Percentiles rank a stretch among this genome's conserved stretches.
These are phyloP conservation scores for Lophotis ruficrista DNA, from an alignment of 2,113 vertebrate genomes.

Conservation along the genomic window DNA sequence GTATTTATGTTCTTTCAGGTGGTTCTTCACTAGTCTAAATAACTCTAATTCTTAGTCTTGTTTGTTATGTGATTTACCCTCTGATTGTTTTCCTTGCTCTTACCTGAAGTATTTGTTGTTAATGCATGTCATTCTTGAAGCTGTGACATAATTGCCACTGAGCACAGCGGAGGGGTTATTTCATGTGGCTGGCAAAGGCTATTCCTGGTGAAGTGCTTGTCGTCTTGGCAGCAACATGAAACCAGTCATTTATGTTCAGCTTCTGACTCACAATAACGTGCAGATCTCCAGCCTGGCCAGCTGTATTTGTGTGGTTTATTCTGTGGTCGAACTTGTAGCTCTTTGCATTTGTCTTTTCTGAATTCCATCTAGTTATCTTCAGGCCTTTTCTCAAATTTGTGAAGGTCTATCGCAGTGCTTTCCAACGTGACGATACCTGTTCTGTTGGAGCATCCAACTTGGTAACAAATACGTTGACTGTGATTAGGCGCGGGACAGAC, in stretches of 20 bases:
- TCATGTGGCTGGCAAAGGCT: neutral
- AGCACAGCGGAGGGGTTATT: neutral
- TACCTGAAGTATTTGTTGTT: neutral
- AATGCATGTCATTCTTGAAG: neutral
- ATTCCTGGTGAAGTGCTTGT: neutral
- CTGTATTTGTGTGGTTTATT: neutral
- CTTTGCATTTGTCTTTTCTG: neutral
- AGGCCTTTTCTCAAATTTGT: neutral
- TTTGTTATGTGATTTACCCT: neutral
- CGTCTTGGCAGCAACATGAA: neutral
- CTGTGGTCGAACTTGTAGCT: neutral
- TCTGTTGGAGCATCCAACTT: neutral
- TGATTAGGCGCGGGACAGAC: neutral
- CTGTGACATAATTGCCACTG: neutral
- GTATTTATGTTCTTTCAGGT: neutral
- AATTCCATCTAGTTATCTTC: neutral
- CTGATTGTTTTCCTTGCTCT: neutral
- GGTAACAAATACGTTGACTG: neutral
- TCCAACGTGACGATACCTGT: neutral
- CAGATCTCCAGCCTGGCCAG: neutral
- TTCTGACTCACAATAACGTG: rapidly evolving
- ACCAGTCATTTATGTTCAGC: neutral
- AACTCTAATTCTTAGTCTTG: neutral
- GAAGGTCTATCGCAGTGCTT: neutral
- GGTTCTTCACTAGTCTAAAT: neutral